Evolutionary conservation across 2,113 vertebrate genomes (phyloP).

Genomic region (Oncorhynchus keta): DNA sequence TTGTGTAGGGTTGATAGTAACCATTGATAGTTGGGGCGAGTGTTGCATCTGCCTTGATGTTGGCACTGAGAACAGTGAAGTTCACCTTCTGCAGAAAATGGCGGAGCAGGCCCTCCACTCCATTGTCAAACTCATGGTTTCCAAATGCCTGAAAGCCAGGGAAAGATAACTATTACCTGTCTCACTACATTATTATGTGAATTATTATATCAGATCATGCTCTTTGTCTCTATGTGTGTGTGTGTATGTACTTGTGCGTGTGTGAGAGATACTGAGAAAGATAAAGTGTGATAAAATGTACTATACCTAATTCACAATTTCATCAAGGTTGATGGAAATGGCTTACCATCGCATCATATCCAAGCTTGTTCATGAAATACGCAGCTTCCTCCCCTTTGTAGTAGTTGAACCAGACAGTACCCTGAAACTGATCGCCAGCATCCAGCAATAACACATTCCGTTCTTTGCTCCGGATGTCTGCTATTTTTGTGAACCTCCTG

Average conservation of each 20-base stretch:
- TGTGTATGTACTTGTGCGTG: background rate
- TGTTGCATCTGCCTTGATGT: constrained; percentile 74
- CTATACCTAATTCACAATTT: too few species aligned
- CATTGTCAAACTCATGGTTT: constrained; percentile 94
- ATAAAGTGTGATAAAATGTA: background rate
- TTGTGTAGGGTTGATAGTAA: constrained; percentile 72
- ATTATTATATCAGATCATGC: background rate
- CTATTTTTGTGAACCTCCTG: constrained; percentile 72
- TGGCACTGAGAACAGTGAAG: constrained; percentile 84
- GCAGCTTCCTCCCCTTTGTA: constrained; percentile 85
- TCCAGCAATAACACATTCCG: constrained; percentile 83
- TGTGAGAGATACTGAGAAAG: background rate
- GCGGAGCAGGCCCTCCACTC: constrained; percentile 79
- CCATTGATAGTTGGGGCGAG: constrained; percentile 69
- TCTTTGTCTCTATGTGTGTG: background rate
- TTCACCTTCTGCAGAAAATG: constrained; percentile 80
- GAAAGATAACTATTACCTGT: background rate
- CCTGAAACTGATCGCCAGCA: constrained; percentile 91
- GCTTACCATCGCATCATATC: constrained; percentile 88
- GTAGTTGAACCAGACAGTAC: constrained; percentile 88
- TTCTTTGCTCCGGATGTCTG: constrained; percentile 66
- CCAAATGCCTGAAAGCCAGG: constrained; percentile 79
- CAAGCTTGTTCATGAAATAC: constrained; percentile 85
- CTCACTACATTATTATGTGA: background rate
- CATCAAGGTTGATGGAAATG: background rate